Base-by-base conservation (phyloP, 2,113 vertebrate genomes). In the Colaptes auratus region DNA sequence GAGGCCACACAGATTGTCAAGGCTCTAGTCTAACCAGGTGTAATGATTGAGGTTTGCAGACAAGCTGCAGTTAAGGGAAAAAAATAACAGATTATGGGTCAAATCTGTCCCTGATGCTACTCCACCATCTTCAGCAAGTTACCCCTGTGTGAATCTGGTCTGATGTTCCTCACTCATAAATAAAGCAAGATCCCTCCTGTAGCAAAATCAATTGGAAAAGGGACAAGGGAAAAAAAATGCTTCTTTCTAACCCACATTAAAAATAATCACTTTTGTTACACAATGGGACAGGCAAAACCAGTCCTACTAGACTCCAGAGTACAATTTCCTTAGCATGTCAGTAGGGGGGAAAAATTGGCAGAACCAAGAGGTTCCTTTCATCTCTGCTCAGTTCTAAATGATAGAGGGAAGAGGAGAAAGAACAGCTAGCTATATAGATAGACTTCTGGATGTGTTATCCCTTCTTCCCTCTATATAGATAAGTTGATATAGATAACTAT, bases 1-100 rank as follows among this genome's bases (percentile, higher is more conserved):
- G 53, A 95, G 96, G 96, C 96, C 97, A 97, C 97, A 96, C 96
- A 95, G 71, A 86, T 95, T 97, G 97, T 85, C 92, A 92, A 84
- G 86, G 75, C 81, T 96, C 88, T 83, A 59, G 82, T 95, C 90
- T 95, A 95, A 95, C 96, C 80, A 75, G 95, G 86, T 96, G 92
- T 93, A 94, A 94, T 95, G 94, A 95, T 73, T 86, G 91, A 97
- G 93, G 82, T 89, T 97, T 82, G 82, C 92, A 83, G 94, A 84
- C 16, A 5, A 96, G 83, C 64, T 80, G 77, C 87, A 96, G 72
- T 94, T 83, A 92, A 77, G 82, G 75, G 15, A 58, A 69, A 82
- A 95, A 64, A 93, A 85, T 64, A 84, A 90, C 35, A 88, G 85
- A 72, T 85, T 42, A 50, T 18, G 77, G 81, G 81, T 90, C 84